Percentiles rank a stretch among this genome's conserved stretches.
Conservation (phyloP, 2,113 vertebrate genomes). For the Phalacrocorax pelagicus region DNA sequence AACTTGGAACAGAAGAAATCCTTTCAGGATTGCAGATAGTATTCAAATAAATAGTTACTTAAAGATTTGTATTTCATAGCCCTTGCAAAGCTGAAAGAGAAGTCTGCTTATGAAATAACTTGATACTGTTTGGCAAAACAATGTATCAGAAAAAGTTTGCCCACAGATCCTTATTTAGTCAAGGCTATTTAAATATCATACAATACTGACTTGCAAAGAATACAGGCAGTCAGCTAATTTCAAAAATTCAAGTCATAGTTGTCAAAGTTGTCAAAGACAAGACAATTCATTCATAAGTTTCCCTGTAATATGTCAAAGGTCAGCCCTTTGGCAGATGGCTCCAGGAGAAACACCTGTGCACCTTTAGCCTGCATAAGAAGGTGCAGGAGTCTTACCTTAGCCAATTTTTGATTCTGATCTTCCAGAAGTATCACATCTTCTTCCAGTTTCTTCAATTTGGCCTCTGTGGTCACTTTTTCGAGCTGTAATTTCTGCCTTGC, state of each 20-base stretch:
- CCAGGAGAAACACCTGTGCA: neutral
- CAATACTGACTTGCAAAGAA: neutral
- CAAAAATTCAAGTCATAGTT: neutral
- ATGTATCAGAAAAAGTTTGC: neutral
- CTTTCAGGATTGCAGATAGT: neutral
- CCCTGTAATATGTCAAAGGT: neutral
- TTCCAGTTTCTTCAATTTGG: constrained; percentile 94
- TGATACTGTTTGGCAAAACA: neutral
- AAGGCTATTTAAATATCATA: neutral
- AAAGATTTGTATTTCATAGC: neutral
- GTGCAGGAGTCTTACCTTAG: constrained; percentile 79
- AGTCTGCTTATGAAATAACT: neutral
- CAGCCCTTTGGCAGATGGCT: neutral
- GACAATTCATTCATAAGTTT: neutral
- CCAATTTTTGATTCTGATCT: constrained; percentile 92
- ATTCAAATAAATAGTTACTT: neutral
- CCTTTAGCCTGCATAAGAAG: neutral
- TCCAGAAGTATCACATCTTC: constrained; percentile 93
- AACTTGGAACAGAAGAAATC: neutral
- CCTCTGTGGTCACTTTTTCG: constrained; percentile 93
- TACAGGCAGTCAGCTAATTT: neutral
- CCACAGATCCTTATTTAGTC: neutral
- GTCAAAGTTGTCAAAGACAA: neutral
- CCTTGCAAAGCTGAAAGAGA: neutral
- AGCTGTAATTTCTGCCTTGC: constrained; percentile 96